Evolutionary conservation across 2,888 invertebrate species (phyloP).

Genomic region (Andrena bicolor): DNA sequence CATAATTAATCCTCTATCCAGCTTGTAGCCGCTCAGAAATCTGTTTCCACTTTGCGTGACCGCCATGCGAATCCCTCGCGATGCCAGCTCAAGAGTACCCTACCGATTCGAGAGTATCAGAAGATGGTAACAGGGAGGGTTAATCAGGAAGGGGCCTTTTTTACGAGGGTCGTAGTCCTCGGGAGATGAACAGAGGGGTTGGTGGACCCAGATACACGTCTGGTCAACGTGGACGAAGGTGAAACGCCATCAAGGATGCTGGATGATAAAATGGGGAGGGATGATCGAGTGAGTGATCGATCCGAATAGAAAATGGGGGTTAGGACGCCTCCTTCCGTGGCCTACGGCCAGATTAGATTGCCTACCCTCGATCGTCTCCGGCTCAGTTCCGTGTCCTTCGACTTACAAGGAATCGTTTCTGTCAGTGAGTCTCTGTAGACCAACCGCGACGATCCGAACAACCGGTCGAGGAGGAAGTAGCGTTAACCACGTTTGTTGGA

Average conservation of each 20-base stretch:
- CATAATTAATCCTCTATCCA: not conserved
- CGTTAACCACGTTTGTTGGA: not conserved
- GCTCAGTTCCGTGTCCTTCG: slow-evolving; percentile 47
- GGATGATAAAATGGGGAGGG: slow-evolving; percentile 70
- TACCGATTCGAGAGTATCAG: slow-evolving; percentile 2
- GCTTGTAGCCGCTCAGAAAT: not conserved
- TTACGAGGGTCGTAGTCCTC: slow-evolving; percentile 68
- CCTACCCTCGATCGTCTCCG: slow-evolving; percentile 69
- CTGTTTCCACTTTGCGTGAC: not conserved
- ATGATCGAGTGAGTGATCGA: slow-evolving; percentile 80
- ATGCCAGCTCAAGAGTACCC: not conserved
- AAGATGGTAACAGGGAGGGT: slow-evolving; percentile 54
- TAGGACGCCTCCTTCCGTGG: slow-evolving; percentile 72
- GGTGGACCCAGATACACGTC: slow-evolving; percentile 34
- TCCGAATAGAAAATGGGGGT: slow-evolving; percentile 66
- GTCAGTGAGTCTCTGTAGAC: slow-evolving; percentile 44
- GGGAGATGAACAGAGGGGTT: slow-evolving; percentile 46
- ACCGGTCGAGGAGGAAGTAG: slow-evolving; percentile 16
- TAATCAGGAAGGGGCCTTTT: slow-evolving; percentile 75
- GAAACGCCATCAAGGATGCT: slow-evolving; percentile 52
- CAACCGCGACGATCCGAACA: slow-evolving; percentile 16
- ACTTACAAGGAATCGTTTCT: slow-evolving; percentile 58
- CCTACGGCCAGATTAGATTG: slow-evolving; percentile 82
- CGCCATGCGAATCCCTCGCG: not conserved
- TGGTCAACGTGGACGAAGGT: slow-evolving; percentile 46